A percentile compares a stretch with the other conserved stretches of the same genome.
Conservation (phyloP, 2,888 invertebrate species). For the Marasmarcha lunaedactyla region DNA sequence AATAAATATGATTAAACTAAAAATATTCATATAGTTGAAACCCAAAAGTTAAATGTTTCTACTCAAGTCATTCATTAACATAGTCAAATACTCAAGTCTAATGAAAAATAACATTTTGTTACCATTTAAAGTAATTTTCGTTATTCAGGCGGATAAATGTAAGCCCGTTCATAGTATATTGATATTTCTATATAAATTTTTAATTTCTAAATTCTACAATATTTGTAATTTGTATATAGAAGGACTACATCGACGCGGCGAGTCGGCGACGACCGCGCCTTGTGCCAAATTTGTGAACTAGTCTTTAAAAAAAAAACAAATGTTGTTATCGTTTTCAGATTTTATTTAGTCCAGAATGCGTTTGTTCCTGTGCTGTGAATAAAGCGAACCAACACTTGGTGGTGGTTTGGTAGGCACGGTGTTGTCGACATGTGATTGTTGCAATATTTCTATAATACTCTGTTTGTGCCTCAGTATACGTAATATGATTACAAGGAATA, state of each 20-base stretch:
- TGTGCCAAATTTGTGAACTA: constrained; percentile 70
- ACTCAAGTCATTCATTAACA: not conserved
- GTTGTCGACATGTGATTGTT: constrained; percentile 25
- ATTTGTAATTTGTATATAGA: constrained; percentile 1
- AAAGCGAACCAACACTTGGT: constrained; percentile 61
- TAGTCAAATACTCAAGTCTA: not conserved
- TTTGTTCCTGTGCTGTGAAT: constrained; percentile 68
- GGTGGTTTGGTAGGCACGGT: constrained; percentile 27
- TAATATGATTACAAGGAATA: constrained; percentile 1
- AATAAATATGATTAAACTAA: not conserved
- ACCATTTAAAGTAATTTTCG: not conserved
- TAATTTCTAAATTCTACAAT: constrained; percentile 1
- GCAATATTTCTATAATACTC: constrained; percentile 3
- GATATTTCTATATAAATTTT: not conserved
- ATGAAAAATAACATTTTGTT: not conserved
- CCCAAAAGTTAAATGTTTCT: not conserved
- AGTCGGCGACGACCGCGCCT: constrained; percentile 47
- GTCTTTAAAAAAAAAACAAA: constrained; percentile 53
- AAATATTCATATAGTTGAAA: not conserved
- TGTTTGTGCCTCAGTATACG: not conserved
- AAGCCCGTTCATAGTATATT: not conserved
- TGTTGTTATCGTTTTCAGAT: constrained; percentile 69
- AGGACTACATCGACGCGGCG: constrained; percentile 57
- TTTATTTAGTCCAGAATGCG: constrained; percentile 69
- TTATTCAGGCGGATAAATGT: not conserved